Conservation (phyloP, 2,797 vertebrate genomes). For the Aplochiton taeniatus region DNA sequence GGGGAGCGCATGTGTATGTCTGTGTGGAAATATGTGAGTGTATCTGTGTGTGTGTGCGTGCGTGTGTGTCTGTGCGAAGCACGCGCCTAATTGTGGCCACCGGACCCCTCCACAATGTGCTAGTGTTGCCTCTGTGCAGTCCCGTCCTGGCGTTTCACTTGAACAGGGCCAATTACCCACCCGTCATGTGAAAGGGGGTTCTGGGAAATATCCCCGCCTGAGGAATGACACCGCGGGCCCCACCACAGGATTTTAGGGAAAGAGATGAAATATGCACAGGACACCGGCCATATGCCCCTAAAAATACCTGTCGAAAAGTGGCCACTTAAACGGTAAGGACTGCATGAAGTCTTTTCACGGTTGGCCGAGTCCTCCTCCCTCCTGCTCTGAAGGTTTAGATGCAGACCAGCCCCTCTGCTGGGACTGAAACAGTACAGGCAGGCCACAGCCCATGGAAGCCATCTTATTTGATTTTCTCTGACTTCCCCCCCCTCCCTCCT, state of each 20-base stretch:
- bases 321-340: too few relatives aligned
- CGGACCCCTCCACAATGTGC: not conserved
- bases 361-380: too few relatives aligned
- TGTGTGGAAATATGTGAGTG: conserved; percentile 8
- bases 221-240: not conserved
- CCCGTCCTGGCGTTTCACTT: not conserved
- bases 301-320: too few relatives aligned
- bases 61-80: not conserved
- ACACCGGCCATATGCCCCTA: too few relatives aligned
- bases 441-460: too few relatives aligned
- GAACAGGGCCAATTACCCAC: not conserved
- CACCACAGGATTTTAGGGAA: too few relatives aligned
- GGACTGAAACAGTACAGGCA: too few relatives aligned
- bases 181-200: not conserved
- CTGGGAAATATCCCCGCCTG: not conserved
- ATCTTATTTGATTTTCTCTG: not conserved
- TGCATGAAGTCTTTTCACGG: too few relatives aligned
- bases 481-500: not conserved
- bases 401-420: too few relatives aligned
- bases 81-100: not conserved
- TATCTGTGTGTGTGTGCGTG: not conserved
- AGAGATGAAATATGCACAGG: too few relatives aligned
- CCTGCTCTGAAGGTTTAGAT: too few relatives aligned
- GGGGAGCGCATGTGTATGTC: not conserved
- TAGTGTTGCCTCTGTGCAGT: not conserved